Base-by-base conservation (phyloP, 1,140 invertebrate genomes). In the Homalodisca vitripennis region DNA sequence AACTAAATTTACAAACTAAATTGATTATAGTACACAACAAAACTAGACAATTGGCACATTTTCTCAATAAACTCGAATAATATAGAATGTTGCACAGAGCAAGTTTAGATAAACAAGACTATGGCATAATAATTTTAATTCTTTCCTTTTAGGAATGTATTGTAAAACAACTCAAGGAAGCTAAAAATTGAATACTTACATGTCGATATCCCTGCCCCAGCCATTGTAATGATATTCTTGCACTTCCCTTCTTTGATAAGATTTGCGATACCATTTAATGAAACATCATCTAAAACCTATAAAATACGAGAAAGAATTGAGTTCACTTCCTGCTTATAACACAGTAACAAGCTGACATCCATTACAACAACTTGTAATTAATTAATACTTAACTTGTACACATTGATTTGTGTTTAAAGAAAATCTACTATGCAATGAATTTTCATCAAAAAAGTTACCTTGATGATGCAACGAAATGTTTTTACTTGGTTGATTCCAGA, bases 201-300 rank as follows among this genome's bases (percentile, higher is more conserved):
- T 41, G 95, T 97, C 22, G 95, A 97, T 75, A 98, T 97, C 66
- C 96, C 96, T 74, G 95, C 95, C 67, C 95, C 95, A 71, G 94
- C 91, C 88, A 98, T 89, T 20, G 92, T 94, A 66, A 98, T 90
- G 64, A 98, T 89, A 74, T 95, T 95, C 79, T 88, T 90, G 75
- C 91, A 92, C 72, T 89, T 86, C 20, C 85, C 85, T 73, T 84
- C 85, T 72, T 91, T 84, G 66, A 94, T 92, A 75, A 88, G 91
- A 3, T 87, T 82, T 0, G 85, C 83, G 27, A 94, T 80, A 3
- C 88, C 91, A 76, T 91, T 87, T 48, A 93, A 76, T 31, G 79
- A 82, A 27, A 86, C 73, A 51, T 87, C 83, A 26, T 84, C 78
- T 46, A 88, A 76, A 48, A 87, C 78, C 81, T 83, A 64, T 57